A percentile compares a stretch with the other conserved stretches of the same genome.
phyloP scores from a whole-genome alignment of 53 echinoderm and acorn worm species.

The Astropecten irregularis region DNA sequence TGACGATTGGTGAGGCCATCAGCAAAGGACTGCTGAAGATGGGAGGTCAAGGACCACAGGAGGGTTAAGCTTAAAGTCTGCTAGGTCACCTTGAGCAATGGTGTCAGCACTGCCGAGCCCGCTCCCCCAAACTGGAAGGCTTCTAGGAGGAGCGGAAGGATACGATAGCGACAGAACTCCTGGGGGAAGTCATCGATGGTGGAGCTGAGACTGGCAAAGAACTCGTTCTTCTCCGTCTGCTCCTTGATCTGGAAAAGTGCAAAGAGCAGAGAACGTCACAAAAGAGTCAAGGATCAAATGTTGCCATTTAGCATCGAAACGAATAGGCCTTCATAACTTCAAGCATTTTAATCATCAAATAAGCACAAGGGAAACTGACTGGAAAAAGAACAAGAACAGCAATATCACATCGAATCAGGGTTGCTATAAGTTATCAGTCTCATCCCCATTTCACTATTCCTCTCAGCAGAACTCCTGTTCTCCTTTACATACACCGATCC shows the following conservation, averaged over 20 bases:
- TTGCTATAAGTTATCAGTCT: too few relatives aligned
- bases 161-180: conserved; percentile 87
- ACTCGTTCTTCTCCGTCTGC: conserved; percentile 91
- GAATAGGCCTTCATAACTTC: background rate
- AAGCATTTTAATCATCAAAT: too few relatives aligned
- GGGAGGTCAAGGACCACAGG: too few relatives aligned
- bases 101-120: conserved; percentile 93
- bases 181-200: conserved; percentile 91
- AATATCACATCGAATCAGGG: too few relatives aligned
- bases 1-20: too few relatives aligned
- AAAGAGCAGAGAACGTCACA: background rate
- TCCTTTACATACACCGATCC: too few relatives aligned
- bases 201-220: conserved; percentile 77
- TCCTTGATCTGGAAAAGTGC: conserved; percentile 78
- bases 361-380: too few relatives aligned
- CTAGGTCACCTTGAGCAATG: conserved; percentile 82
- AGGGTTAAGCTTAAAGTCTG: background rate
- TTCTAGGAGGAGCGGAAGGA: conserved; percentile 88
- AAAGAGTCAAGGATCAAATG: background rate
- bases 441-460: too few relatives aligned
- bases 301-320: background rate
- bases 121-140: conserved; percentile 98
- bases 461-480: too few relatives aligned
- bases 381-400: too few relatives aligned
- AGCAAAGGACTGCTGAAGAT: too few relatives aligned